phyloP scores from a whole-genome alignment of 2,797 vertebrate species.

The Halcyon leucocephala region DNA sequence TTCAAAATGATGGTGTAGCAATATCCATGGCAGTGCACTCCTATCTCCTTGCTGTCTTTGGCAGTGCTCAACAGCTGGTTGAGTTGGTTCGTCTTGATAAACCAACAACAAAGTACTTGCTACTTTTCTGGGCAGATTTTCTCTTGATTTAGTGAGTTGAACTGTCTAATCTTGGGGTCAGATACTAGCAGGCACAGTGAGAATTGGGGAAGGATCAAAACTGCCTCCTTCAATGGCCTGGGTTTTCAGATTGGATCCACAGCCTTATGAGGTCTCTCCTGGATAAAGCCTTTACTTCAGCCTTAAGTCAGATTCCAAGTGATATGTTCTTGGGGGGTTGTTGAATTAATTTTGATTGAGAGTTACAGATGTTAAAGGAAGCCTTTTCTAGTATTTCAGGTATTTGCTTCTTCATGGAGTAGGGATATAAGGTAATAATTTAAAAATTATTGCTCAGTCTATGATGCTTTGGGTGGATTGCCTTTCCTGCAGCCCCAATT shows the following conservation, averaged over 20 bases:
- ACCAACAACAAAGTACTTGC: background rate
- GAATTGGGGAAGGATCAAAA: background rate
- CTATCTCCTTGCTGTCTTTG: background rate
- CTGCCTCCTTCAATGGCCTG: background rate
- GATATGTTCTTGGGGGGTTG: background rate
- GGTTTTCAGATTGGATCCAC: background rate
- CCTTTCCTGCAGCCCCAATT: background rate
- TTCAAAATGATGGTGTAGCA: background rate
- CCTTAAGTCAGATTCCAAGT: background rate
- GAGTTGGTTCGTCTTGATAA: slow-evolving; percentile 4
- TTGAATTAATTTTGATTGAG: background rate
- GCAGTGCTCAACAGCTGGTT: background rate
- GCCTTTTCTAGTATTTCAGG: background rate
- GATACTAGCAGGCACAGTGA: background rate
- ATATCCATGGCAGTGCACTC: background rate
- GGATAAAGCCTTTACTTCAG: background rate
- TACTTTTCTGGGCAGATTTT: background rate
- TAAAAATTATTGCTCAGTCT: background rate
- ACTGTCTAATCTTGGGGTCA: fast-evolving
- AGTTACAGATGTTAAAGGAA: background rate
- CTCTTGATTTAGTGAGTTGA: background rate
- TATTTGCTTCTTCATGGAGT: background rate
- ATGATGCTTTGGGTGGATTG: background rate
- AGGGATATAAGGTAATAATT: background rate
- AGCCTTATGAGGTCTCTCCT: background rate